These are phyloP conservation scores for Picathartes gymnocephalus DNA, from an alignment of 2,113 vertebrate species.

Conservation along the genomic window DNA sequence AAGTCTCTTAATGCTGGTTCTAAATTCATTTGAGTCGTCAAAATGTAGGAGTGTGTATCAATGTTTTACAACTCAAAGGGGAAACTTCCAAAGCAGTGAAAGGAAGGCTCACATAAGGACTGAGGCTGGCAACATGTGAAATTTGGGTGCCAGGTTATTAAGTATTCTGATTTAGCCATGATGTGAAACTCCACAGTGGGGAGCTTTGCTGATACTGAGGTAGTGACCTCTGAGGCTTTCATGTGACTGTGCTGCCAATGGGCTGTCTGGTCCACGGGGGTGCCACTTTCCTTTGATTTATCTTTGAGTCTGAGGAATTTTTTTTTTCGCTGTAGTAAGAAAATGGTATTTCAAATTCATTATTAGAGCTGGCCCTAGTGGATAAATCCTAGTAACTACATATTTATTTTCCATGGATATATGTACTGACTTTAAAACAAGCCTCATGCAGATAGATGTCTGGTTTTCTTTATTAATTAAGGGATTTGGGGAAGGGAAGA, in stretches of 20 bases:
- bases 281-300: conserved; percentile 53
- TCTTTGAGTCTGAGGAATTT: conserved; percentile 45
- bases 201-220: conserved; percentile 20
- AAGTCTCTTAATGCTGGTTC: not conserved
- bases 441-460: not conserved
- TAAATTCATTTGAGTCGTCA: not conserved
- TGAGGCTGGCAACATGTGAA: not conserved
- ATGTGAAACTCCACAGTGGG: conserved; percentile 18
- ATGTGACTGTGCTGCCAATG: conserved; percentile 48
- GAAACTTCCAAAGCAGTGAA: not conserved
- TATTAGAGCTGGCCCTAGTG: not conserved
- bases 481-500: not conserved
- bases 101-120: not conserved
- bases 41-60: not conserved
- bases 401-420: conserved; percentile 5
- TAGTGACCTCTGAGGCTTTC: conserved; percentile 35
- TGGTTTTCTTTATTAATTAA: conserved; percentile 31
- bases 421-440: conserved; percentile 19
- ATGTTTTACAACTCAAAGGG: not conserved
- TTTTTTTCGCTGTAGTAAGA: not conserved
- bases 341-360: conserved; percentile 44
- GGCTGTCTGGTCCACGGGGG: conserved; percentile 38
- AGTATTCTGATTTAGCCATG: not conserved
- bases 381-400: conserved; percentile 32
- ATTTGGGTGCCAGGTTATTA: conserved; percentile 38